Percentiles rank a stretch among this genome's conserved stretches.
phyloP scores from a whole-genome alignment of 2,797 vertebrate genomes.

The Knipowitschia caucasica region DNA sequence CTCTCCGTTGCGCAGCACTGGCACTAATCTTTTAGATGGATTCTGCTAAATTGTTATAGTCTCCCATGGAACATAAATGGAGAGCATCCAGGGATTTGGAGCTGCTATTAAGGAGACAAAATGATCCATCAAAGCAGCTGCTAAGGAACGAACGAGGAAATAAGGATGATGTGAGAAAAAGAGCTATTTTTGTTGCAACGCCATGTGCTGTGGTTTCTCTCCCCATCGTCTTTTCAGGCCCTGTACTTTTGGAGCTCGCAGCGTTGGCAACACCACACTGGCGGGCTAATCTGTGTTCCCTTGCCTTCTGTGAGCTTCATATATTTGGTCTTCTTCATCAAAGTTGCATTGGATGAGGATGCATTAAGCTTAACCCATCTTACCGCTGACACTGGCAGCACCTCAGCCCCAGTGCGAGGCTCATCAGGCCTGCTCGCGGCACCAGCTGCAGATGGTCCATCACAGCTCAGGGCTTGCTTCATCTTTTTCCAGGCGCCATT shows the following conservation, averaged over 20 bases:
- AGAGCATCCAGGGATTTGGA: constrained; percentile 68
- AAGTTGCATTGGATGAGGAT: constrained; percentile 41
- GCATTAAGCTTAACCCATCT: constrained; percentile 36
- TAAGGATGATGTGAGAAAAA: constrained; percentile 55
- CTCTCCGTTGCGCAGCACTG: constrained; percentile 27
- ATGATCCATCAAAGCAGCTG: constrained; percentile 73
- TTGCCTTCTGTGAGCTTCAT: constrained; percentile 29
- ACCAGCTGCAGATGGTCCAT: constrained; percentile 43
- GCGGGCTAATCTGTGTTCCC: constrained; percentile 44
- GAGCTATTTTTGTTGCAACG: constrained; percentile 59
- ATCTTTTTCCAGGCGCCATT: constrained; percentile 23
- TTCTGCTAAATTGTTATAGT: constrained; percentile 68
- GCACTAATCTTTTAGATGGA: constrained; percentile 60
- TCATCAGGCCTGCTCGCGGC: constrained; percentile 36
- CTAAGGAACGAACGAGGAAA: constrained; percentile 57
- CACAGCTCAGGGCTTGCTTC: constrained; percentile 32
- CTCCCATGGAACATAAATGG: constrained; percentile 64
- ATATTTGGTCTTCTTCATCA: constrained; percentile 47
- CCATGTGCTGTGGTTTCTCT: constrained; percentile 23
- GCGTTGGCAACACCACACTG: constrained; percentile 20
- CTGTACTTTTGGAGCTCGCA: constrained; percentile 13
- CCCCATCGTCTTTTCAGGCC: constrained; percentile 12
- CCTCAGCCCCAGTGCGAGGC: constrained; percentile 12
- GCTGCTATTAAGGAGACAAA: constrained; percentile 71
- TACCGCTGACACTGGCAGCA: constrained; percentile 18